phyloP scores from a whole-genome alignment of 2,797 vertebrate genomes.

The Myiotriccus ornatus region DNA sequence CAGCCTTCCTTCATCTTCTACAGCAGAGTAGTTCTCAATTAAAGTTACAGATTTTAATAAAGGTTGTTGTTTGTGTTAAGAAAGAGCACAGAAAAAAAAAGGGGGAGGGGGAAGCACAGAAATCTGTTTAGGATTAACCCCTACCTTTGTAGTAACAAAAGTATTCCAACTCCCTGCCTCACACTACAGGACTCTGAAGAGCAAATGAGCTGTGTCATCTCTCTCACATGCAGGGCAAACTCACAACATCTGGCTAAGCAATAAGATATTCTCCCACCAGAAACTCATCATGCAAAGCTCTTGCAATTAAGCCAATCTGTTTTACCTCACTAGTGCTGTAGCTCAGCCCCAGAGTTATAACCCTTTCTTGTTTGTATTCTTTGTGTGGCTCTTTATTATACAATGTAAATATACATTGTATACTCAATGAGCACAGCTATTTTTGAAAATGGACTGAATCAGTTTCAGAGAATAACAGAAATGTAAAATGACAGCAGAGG shows the following conservation, averaged over 20 bases:
- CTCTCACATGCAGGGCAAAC: background rate
- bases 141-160: background rate
- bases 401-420: background rate
- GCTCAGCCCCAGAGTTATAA: background rate
- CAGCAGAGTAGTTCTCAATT: background rate
- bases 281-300: constrained; percentile 24
- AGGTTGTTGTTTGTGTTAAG: background rate
- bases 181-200: background rate
- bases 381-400: background rate
- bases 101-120: accelerated
- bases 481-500: background rate
- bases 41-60: background rate
- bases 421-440: background rate
- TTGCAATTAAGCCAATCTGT: constrained; percentile 20
- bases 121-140: background rate
- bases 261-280: constrained; percentile 16
- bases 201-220: constrained; percentile 7
- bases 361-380: background rate
- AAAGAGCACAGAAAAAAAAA: background rate
- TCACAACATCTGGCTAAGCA: constrained; percentile 38
- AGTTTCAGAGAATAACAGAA: background rate
- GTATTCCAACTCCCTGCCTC: background rate
- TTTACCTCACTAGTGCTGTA: background rate
- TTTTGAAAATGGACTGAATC: background rate
- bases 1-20: background rate